Percentiles rank a stretch among this genome's conserved stretches.
Evolutionary conservation across 35 echinoderm and acorn worm genomes (phyloP).

Genomic region (Lytechinus variegatus): DNA sequence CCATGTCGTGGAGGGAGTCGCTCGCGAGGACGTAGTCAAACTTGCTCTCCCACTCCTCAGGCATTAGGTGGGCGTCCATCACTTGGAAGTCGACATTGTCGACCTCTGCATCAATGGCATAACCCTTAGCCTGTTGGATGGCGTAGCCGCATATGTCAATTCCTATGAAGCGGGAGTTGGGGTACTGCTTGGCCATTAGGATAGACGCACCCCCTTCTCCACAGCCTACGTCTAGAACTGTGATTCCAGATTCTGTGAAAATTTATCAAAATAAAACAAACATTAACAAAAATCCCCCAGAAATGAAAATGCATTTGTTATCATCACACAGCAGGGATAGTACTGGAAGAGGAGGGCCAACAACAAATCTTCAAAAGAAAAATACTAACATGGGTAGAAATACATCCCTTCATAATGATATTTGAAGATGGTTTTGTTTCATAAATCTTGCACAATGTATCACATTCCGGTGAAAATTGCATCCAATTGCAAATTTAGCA

Average conservation of each 20-base stretch:
- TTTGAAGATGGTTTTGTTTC: no score
- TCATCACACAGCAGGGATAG: no score
- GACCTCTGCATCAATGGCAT: constrained; percentile 40
- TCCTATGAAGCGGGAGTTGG: constrained; percentile 74
- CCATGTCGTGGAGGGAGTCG: constrained; percentile 97
- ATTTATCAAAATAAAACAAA: no score
- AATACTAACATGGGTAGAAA: no score
- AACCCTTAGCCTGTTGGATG: constrained; percentile 59
- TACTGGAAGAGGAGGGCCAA: no score
- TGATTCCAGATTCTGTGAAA: constrained; percentile 78
- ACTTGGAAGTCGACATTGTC: constrained; percentile 75
- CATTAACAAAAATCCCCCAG: no score
- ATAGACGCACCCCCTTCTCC: constrained; percentile 84
- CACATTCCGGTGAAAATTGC: no score
- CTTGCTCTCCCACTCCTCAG: constrained; percentile 69
- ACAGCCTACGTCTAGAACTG: constrained; percentile 87
- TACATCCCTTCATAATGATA: no score
- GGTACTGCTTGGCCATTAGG: constrained; percentile 72
- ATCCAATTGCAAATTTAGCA: no score
- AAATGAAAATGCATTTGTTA: no score
- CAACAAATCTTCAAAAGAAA: no score
- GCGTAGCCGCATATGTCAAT: constrained; percentile 76
- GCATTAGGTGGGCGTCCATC: constrained; percentile 86
- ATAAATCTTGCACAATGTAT: no score
- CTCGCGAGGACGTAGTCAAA: constrained; percentile 84